Evolutionary conservation across 37 sponge, comb jelly and placozoan genomes (phyloP).

Genomic region (Halichondria panicea): DNA sequence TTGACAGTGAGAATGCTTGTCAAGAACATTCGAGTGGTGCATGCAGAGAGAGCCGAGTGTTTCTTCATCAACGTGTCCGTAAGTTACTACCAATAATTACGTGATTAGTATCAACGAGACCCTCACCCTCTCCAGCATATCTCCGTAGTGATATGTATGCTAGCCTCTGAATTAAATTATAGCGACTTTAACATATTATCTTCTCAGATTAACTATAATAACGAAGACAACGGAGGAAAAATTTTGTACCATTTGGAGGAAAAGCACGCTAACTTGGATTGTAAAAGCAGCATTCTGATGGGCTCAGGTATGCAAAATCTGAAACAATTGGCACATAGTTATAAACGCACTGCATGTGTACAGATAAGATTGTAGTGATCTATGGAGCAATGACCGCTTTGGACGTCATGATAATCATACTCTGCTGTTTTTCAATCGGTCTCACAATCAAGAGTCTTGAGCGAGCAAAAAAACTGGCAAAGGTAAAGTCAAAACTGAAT

Average conservation of each 20-base stretch:
- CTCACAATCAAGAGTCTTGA: conserved; percentile 20
- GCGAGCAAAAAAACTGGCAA: conserved; percentile 29
- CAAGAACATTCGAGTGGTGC: conserved; percentile 23
- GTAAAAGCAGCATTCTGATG: conserved; percentile 11
- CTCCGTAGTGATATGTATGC: background rate
- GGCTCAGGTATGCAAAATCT: background rate
- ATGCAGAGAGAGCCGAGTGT: conserved; percentile 19
- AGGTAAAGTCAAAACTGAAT: conserved; percentile 1
- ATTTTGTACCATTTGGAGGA: conserved; percentile 10
- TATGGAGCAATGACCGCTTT: conserved; percentile 6
- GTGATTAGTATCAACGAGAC: no score
- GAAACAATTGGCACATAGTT: background rate
- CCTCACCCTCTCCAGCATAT: background rate
- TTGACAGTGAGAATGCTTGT: conserved; percentile 6
- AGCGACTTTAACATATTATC: background rate
- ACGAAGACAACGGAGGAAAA: conserved; percentile 17
- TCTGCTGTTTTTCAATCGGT: conserved; percentile 20
- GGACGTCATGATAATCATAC: conserved; percentile 13
- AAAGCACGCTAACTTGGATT: background rate
- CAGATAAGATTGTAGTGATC: background rate
- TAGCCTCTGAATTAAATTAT: conserved; percentile 2
- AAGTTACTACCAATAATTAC: background rate
- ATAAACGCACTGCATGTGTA: background rate
- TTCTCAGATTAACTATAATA: conserved; percentile 17
- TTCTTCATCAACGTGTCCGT: conserved; percentile 6